Percentiles rank a stretch among this genome's conserved stretches.
Evolutionary conservation across 1,140 invertebrate genomes (phyloP).

Genomic region (Drosophila littoralis): DNA sequence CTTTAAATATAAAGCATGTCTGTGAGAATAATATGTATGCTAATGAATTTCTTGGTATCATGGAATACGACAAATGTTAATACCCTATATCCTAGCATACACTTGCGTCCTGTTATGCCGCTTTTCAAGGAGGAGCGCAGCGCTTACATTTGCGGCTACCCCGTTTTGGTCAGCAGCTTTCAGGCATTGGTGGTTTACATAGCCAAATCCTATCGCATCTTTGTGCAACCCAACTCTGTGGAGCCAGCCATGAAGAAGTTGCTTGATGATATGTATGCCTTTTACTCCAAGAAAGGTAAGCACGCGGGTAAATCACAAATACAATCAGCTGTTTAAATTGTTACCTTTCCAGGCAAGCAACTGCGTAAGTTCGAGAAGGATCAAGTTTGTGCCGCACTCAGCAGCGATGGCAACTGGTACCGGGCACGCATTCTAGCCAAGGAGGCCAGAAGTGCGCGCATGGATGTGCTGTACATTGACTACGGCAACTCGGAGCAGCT

Average conservation of each 20-base stretch:
- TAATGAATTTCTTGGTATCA: background rate
- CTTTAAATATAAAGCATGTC: slow-evolving; percentile 73
- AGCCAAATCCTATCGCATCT: slow-evolving; percentile 85
- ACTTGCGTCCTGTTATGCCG: slow-evolving; percentile 75
- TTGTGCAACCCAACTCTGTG: slow-evolving; percentile 86
- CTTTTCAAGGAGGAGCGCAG: slow-evolving; percentile 71
- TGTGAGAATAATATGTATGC: slow-evolving; percentile 83
- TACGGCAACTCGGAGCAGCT: slow-evolving; percentile 90
- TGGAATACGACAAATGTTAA: background rate
- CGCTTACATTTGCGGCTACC: slow-evolving; percentile 61
- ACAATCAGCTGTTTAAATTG: background rate
- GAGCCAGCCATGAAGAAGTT: slow-evolving; percentile 80
- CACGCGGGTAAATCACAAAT: background rate
- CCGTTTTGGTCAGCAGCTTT: slow-evolving; percentile 63
- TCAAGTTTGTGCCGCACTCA: slow-evolving; percentile 87
- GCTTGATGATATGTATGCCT: slow-evolving; percentile 85
- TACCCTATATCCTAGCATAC: slow-evolving; percentile 46
- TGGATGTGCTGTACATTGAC: slow-evolving; percentile 89
- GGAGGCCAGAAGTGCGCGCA: slow-evolving; percentile 72
- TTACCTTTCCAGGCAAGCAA: slow-evolving; percentile 39
- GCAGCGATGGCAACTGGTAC: slow-evolving; percentile 88
- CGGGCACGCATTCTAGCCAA: slow-evolving; percentile 86
- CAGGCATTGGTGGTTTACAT: slow-evolving; percentile 60
- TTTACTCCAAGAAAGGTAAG: slow-evolving; percentile 84
- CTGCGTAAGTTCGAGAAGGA: slow-evolving; percentile 61